Percentiles rank a stretch among this genome's conserved stretches.
phyloP scores from a whole-genome alignment of 2,113 vertebrate species.

The Hydropotes inermis region DNA sequence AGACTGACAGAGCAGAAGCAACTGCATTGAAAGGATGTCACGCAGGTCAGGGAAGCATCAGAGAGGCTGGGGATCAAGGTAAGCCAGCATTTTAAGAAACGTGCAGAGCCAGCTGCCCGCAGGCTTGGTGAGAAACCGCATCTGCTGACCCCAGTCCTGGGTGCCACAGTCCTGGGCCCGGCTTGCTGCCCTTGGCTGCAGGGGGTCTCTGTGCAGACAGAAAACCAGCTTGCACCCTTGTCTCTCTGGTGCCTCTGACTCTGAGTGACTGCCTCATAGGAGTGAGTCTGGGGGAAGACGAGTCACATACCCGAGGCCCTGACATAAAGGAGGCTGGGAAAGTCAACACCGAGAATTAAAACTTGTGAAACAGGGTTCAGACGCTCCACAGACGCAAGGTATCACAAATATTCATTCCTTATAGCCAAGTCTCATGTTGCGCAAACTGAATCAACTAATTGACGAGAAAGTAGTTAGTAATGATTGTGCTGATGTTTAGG shows the following conservation, averaged over 20 bases:
- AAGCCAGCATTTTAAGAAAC: neutral
- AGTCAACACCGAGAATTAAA: neutral
- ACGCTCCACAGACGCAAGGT: neutral
- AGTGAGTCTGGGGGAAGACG: neutral
- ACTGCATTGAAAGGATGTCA: neutral
- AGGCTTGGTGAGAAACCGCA: fast-evolving
- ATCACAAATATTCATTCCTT: neutral
- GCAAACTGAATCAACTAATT: neutral
- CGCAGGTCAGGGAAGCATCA: fast-evolving
- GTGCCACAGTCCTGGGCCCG: fast-evolving
- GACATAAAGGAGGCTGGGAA: neutral
- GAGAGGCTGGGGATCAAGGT: neutral
- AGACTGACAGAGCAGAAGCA: neutral
- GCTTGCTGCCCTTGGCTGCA: fast-evolving
- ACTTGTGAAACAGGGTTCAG: neutral
- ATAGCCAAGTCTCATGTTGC: fast-evolving
- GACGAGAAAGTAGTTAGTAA: neutral
- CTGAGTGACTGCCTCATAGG: too few relatives aligned
- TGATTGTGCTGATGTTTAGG: too few relatives aligned
- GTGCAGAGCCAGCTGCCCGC: fast-evolving
- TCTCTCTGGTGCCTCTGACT: neutral
- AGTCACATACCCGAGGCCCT: too few relatives aligned
- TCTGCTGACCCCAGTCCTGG: neutral
- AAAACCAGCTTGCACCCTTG: fast-evolving
- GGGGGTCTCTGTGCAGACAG: fast-evolving